A percentile compares a stretch with the other conserved stretches of the same genome.
Evolutionary conservation across 2,888 invertebrate genomes (phyloP).

Genomic region (Chrysotoxum bicinctum): DNA sequence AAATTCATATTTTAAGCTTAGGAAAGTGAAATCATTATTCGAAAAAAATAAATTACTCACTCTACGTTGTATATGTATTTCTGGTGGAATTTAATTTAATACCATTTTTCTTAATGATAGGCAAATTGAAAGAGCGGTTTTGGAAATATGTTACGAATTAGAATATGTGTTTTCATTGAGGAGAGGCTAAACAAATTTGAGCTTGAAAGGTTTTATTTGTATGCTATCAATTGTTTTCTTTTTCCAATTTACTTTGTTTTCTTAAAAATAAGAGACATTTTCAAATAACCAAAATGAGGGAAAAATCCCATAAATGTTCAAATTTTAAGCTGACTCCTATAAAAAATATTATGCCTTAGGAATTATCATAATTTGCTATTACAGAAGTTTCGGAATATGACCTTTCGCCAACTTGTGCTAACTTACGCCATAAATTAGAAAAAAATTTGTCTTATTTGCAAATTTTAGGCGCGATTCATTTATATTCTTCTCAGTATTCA

Average conservation of each 20-base stretch:
- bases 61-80: neutral
- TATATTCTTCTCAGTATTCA: no score
- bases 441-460: no score
- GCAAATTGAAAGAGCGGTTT: conserved; percentile 4
- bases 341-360: neutral
- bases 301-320: neutral
- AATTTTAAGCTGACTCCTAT: neutral
- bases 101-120: neutral
- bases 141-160: neutral
- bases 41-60: conserved; percentile 27
- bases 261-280: neutral
- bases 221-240: neutral
- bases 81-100: neutral
- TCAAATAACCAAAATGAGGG: neutral
- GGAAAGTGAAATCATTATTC: conserved; percentile 11
- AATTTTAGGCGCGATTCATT: no score
- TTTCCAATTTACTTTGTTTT: neutral
- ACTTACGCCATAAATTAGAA: no score
- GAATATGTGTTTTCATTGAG: neutral
- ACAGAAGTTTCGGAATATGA: no score
- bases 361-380: no score
- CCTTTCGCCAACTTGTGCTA: no score
- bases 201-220: neutral
- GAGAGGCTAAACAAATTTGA: neutral
- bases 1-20: conserved; percentile 14